Evolutionary conservation across 2,888 invertebrate genomes (phyloP).

Genomic region (Eretmocerus hayati): DNA sequence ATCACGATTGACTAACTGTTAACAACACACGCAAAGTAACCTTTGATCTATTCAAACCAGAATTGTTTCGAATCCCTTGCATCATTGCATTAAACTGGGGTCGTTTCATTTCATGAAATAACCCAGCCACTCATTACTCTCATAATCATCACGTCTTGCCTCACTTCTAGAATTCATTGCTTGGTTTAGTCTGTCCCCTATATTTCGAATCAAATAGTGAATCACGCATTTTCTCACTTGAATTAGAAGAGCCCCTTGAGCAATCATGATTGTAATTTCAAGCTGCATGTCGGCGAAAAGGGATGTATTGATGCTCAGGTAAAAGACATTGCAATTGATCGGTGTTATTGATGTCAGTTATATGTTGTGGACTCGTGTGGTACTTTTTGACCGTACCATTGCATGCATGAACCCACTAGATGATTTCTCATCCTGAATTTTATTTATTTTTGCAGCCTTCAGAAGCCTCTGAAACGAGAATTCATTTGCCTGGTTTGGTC

Average conservation of each 20-base stretch:
- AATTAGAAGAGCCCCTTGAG: conserved; percentile 18
- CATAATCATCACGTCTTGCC: too few relatives aligned
- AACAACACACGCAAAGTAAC: too few relatives aligned
- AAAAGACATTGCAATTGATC: conserved; percentile 38
- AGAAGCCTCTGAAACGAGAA: conserved; percentile 73
- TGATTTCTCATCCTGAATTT: conserved; percentile 1
- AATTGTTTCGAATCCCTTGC: too few relatives aligned
- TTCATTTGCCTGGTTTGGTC: conserved; percentile 65
- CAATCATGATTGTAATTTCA: conserved; percentile 46
- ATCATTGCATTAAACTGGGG: too few relatives aligned
- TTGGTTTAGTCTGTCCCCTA: neutral
- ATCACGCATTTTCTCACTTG: conserved; percentile 9
- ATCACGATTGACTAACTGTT: too few relatives aligned
- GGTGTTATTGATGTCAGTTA: conserved; percentile 12
- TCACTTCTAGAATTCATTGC: neutral
- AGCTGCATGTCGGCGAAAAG: conserved; percentile 53
- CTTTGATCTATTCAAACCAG: too few relatives aligned
- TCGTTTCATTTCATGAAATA: too few relatives aligned
- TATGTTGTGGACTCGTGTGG: conserved; percentile 21
- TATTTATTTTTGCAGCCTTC: conserved; percentile 55
- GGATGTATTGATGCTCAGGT: conserved; percentile 65
- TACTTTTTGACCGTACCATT: conserved; percentile 5
- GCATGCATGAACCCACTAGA: conserved; percentile 9
- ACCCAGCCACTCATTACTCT: too few relatives aligned
- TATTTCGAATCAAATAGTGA: neutral